Conservation (phyloP, 2,888 invertebrate species). For the Lycophotia porphyrea region DNA sequence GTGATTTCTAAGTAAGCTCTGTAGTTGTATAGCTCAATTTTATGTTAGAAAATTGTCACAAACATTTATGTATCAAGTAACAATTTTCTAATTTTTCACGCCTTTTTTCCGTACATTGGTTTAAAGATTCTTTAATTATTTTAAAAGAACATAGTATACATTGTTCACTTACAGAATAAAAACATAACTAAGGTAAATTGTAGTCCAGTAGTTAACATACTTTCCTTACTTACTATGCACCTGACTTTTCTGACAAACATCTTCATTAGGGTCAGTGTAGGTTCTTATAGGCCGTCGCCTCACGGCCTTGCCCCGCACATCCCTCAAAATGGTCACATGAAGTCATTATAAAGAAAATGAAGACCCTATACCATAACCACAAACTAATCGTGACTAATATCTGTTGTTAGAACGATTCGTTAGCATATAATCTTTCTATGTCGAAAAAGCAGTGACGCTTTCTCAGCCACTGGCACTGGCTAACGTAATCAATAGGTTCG, state of each 20-base stretch:
- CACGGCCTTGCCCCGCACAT: background rate
- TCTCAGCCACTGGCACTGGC: background rate
- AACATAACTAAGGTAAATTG: too few relatives aligned
- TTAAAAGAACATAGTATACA: too few relatives aligned
- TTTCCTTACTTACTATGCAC: too few relatives aligned
- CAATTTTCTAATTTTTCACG: background rate
- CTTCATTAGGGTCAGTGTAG: background rate
- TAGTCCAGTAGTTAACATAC: too few relatives aligned
- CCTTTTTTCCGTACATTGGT: too few relatives aligned
- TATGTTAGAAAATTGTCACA: background rate
- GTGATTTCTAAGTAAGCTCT: constrained; percentile 12
- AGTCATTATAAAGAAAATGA: background rate
- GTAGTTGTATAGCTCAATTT: background rate
- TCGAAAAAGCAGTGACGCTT: constrained; percentile 45
- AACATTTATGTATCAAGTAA: background rate
- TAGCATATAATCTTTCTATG: constrained; percentile 19
- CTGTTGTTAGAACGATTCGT: background rate
- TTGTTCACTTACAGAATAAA: too few relatives aligned
- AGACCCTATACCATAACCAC: background rate
- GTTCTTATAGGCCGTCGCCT: background rate
- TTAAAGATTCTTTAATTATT: too few relatives aligned
- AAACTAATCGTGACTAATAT: background rate
- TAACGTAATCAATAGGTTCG: constrained; percentile 45
- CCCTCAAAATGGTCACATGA: constrained; percentile 6
- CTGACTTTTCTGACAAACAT: background rate